These are phyloP conservation scores for Drosophila jambulina DNA, from an alignment of 1,140 invertebrate species.

Conservation along the genomic window DNA sequence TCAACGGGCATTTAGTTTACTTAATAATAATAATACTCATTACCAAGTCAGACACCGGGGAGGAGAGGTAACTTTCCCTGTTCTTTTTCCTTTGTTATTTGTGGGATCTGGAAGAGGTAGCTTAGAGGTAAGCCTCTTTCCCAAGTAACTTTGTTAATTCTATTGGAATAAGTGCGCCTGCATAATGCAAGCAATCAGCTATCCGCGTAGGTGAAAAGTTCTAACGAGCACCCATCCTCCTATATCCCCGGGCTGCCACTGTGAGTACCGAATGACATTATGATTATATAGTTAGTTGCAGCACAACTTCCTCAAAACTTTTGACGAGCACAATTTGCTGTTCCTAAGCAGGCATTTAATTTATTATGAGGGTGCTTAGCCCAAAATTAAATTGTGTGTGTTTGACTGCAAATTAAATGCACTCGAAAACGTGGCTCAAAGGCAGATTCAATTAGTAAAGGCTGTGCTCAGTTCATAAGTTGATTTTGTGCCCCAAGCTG, in stretches of 20 bases:
- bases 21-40: constrained; percentile 52
- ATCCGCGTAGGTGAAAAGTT: constrained; percentile 4
- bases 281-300: constrained; percentile 13
- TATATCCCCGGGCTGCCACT: background rate
- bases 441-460: constrained; percentile 37
- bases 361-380: constrained; percentile 26
- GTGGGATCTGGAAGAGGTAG: constrained; percentile 6
- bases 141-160: constrained; percentile 1
- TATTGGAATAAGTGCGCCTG: constrained; percentile 27
- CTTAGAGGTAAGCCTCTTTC: constrained; percentile 18
- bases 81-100: constrained; percentile 20
- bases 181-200: constrained; percentile 19
- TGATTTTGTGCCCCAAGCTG: constrained; percentile 23
- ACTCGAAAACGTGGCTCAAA: constrained; percentile 39
- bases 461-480: constrained; percentile 25
- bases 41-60: constrained; percentile 6
- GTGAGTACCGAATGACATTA: constrained; percentile 32
- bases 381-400: constrained; percentile 3
- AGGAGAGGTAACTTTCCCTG: background rate
- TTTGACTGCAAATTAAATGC: constrained; percentile 26
- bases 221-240: background rate
- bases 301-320: constrained; percentile 8
- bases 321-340: background rate
- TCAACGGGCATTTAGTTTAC: constrained; percentile 66
- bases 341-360: constrained; percentile 17